Evolutionary conservation across 2,113 vertebrate species (phyloP).

Genomic region (Sardina pilchardus): DNA sequence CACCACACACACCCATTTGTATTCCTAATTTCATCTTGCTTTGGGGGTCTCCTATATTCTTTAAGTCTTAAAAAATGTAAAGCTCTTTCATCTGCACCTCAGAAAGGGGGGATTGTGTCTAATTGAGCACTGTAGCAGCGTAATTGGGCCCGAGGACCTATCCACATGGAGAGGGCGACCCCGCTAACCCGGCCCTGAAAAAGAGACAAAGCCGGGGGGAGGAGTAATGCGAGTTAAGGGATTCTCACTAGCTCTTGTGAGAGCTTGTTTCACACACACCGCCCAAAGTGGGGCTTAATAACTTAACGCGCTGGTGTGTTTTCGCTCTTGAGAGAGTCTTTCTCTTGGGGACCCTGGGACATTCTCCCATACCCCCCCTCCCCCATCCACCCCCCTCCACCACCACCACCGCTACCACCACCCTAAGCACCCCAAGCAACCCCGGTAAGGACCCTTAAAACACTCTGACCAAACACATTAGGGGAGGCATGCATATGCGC

Average conservation of each 20-base stretch:
- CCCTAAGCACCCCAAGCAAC: not conserved
- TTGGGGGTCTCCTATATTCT: constrained; percentile 49
- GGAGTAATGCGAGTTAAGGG: constrained; percentile 89
- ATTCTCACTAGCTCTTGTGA: constrained; percentile 86
- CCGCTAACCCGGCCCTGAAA: constrained; percentile 83
- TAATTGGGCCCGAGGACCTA: constrained; percentile 87
- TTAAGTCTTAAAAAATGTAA: constrained; percentile 66
- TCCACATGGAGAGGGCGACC: constrained; percentile 89
- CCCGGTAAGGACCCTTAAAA: constrained; percentile 72
- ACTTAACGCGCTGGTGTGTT: constrained; percentile 76
- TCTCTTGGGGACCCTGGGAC: constrained; percentile 76
- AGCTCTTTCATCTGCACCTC: constrained; percentile 69
- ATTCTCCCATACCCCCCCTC: constrained; percentile 71
- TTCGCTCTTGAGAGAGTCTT: constrained; percentile 79
- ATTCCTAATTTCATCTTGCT: constrained; percentile 53
- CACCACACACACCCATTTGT: constrained; percentile 22
- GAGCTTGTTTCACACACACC: constrained; percentile 84
- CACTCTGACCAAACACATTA: constrained; percentile 67
- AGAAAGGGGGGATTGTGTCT: constrained; percentile 81
- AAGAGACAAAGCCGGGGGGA: constrained; percentile 82
- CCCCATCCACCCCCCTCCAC: not conserved
- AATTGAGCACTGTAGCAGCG: constrained; percentile 80
- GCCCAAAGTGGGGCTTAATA: constrained; percentile 80
- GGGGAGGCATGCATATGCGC: constrained; percentile 54
- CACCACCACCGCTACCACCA: not conserved